A percentile compares a stretch with the other conserved stretches of the same genome.
phyloP scores from a whole-genome alignment of 1,140 invertebrate species.

The Stegodyphus dumicola region DNA sequence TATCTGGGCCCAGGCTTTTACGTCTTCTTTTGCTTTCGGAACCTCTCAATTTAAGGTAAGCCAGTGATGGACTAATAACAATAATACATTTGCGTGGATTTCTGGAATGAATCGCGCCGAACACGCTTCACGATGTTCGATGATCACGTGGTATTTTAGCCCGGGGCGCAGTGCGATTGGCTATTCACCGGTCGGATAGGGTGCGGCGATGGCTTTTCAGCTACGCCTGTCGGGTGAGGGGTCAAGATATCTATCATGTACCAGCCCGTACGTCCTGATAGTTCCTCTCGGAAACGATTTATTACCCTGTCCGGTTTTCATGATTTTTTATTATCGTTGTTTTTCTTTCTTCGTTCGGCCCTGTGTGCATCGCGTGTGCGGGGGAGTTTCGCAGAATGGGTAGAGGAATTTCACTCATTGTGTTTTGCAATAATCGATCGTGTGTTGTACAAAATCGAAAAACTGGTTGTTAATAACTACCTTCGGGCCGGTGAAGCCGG shows the following conservation, averaged over 20 bases:
- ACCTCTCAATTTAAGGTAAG: conserved; percentile 39
- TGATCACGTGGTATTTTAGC: conserved; percentile 57
- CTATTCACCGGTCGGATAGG: conserved; percentile 57
- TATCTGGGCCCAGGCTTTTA: neutral
- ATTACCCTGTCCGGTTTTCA: conserved; percentile 54
- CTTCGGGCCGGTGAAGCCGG: neutral
- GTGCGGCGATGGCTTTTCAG: conserved; percentile 55
- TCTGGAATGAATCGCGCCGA: neutral
- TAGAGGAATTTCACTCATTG: conserved; percentile 50
- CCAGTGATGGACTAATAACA: conserved; percentile 57
- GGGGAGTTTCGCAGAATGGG: conserved; percentile 46
- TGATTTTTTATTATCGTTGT: conserved; percentile 11
- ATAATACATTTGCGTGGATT: conserved; percentile 31
- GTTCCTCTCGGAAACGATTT: conserved; percentile 57
- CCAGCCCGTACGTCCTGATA: conserved; percentile 57
- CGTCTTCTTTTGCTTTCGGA: neutral
- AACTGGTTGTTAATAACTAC: conserved; percentile 61
- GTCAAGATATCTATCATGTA: conserved; percentile 61
- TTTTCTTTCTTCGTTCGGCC: conserved; percentile 10
- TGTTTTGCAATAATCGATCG: conserved; percentile 60
- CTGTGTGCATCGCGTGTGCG: conserved; percentile 39
- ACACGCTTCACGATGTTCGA: conserved; percentile 27
- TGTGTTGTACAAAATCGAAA: conserved; percentile 56
- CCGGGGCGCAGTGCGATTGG: conserved; percentile 43
- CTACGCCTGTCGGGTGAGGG: conserved; percentile 52